Conservation (phyloP, 1,140 invertebrate species). For the Scylla paramamosain region DNA sequence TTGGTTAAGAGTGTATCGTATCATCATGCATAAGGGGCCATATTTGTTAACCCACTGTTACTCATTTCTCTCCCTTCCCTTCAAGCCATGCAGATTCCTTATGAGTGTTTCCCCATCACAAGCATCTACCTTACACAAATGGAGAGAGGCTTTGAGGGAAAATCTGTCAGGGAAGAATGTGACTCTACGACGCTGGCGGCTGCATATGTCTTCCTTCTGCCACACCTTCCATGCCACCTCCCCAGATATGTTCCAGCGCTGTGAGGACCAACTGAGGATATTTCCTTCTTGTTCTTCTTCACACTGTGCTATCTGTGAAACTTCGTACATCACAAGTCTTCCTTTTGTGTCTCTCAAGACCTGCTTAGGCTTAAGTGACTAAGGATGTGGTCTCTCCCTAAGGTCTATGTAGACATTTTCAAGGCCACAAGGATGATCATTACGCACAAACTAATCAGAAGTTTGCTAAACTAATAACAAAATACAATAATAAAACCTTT, state of each 20-base stretch:
- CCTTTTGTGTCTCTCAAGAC: too few species aligned
- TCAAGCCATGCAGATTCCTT: too few species aligned
- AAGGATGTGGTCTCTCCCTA: too few species aligned
- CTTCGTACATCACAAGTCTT: neutral
- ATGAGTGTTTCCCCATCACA: neutral
- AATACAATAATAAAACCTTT: too few species aligned
- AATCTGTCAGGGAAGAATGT: slow-evolving; percentile 28
- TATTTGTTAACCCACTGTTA: too few species aligned
- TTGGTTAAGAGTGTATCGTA: neutral
- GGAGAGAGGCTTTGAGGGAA: neutral
- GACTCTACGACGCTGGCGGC: neutral
- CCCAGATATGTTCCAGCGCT: neutral
- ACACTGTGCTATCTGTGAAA: neutral
- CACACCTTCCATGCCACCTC: neutral
- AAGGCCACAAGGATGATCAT: too few species aligned
- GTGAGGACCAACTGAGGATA: neutral
- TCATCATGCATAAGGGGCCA: neutral
- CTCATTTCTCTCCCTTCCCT: too few species aligned
- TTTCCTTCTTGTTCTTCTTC: neutral
- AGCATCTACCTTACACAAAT: slow-evolving; percentile 29
- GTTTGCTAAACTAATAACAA: too few species aligned
- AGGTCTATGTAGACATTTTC: too few species aligned
- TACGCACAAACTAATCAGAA: too few species aligned
- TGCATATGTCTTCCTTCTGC: neutral
- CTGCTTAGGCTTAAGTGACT: too few species aligned